Evolutionary conservation across 2,888 invertebrate genomes (phyloP), one percentile per base, ranked within the genome.

Genomic region (Acrobasis repandana): DNA sequence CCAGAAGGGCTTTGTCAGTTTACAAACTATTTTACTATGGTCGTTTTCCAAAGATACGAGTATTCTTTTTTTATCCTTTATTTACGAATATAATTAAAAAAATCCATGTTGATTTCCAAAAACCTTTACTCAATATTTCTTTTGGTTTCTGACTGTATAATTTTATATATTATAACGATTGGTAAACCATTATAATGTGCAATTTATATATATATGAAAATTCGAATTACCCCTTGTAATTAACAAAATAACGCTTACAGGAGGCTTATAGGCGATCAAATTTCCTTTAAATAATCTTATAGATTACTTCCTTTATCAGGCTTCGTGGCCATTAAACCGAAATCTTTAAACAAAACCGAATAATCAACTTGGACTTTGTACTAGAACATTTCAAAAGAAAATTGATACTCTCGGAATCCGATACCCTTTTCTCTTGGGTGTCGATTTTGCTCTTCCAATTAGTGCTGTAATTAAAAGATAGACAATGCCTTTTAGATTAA

Each of bases 381-480:
- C 54, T 60, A 56, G 16, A 61, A 58, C 59, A 48, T 62, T 63
- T 60, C 28, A 57, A 58, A 58, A 43, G 56, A 33, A 65, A 66
- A 64, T 63, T 65, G 66, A 70, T 70, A 64, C 59, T 59, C 18
- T 38, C 38, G 18, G 58, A 67, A 69, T 63, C 63, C 58, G 64
- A 70, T 68, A 67, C 62, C 52, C 34, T 56, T 60, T 58, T 60
- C 65, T 64, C 64, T 66, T 57, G 58, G 65, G 75, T 72, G 67
- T 75, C 72, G 65, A 72, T 75, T 72, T 70, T 67, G 65, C 68
- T 68, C 70, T 60, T 74, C 71, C 77, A 79, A 80, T 82, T 80
- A 80, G 69, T 67, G 64, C 60, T 62, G 65, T 72, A 71, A 73
- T 72, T 75, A 72, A 69, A 64, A 57, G 64, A 67, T 65, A 73